Conservation (phyloP, 1,140 invertebrate species). For the Sycophaga agraensis region DNA sequence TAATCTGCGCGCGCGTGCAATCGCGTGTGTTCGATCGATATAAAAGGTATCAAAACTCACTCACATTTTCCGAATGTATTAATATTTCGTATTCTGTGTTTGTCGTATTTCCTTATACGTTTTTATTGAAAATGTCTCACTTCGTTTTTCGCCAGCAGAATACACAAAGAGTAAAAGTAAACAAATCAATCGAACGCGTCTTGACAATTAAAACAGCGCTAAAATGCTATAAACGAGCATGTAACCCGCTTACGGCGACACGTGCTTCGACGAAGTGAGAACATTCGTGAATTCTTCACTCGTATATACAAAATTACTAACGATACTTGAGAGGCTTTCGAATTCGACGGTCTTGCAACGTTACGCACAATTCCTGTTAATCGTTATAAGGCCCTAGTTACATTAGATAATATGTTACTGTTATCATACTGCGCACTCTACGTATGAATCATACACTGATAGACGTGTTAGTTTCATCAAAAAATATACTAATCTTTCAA, state of each 20-base stretch:
- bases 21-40: slow-evolving; percentile 45
- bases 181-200: slow-evolving; percentile 18
- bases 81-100: slow-evolving; percentile 22
- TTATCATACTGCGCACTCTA: slow-evolving; percentile 18
- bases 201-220: slow-evolving; percentile 15
- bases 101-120: slow-evolving; percentile 29
- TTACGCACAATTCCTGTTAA: slow-evolving; percentile 27
- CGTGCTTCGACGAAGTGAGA: slow-evolving; percentile 5
- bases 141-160: slow-evolving; percentile 3
- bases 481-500: slow-evolving; percentile 40
- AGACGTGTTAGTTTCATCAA: slow-evolving; percentile 35
- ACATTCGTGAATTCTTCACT: slow-evolving; percentile 14
- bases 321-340: slow-evolving; percentile 23
- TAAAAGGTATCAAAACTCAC: slow-evolving; percentile 56
- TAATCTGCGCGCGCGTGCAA: slow-evolving; percentile 30
- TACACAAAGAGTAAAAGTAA: slow-evolving; percentile 9
- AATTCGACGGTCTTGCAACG: slow-evolving; percentile 27
- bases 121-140: slow-evolving; percentile 2
- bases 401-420: slow-evolving; percentile 20
- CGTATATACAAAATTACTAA: slow-evolving; percentile 28
- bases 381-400: slow-evolving; percentile 29
- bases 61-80: slow-evolving; percentile 19
- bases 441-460: slow-evolving; percentile 28
- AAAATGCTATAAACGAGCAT: slow-evolving; percentile 17
- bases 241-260: neutral